Conservation (phyloP, 2,888 invertebrate species). For the Lypha dubia region DNA sequence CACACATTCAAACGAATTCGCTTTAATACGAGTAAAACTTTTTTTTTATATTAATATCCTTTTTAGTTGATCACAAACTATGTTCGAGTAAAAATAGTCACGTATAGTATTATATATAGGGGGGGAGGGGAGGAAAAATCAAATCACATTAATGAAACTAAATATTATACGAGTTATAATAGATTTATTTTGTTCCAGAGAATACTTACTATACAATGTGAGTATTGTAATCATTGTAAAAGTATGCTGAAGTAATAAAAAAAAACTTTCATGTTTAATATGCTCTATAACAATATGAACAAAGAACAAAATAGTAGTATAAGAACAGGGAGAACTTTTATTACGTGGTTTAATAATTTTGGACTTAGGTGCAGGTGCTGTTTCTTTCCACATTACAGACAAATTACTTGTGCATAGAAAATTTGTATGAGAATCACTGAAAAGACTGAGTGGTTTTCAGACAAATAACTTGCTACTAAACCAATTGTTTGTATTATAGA, state of each 20-base stretch:
- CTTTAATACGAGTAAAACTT: conserved; percentile 40
- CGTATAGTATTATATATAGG: conserved; percentile 53
- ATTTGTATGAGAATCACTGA: no score
- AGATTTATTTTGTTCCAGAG: background rate
- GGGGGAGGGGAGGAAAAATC: conserved; percentile 38
- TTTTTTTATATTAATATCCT: conserved; percentile 62
- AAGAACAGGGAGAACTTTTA: background rate
- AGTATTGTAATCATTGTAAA: background rate
- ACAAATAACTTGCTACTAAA: no score
- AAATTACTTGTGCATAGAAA: no score
- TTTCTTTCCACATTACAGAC: no score
- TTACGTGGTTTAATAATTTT: background rate
- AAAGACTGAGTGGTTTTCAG: no score
- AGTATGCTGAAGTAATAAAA: conserved; percentile 18
- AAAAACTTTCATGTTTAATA: conserved; percentile 23
- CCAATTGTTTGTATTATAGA: no score
- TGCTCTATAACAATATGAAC: background rate
- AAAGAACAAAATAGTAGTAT: background rate
- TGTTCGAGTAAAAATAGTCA: conserved; percentile 50
- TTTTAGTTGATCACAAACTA: conserved; percentile 44
- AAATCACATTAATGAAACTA: conserved; percentile 65
- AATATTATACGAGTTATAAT: conserved; percentile 33
- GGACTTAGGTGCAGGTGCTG: no score
- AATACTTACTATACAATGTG: conserved; percentile 1
- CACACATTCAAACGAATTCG: background rate